Conservation (phyloP, 2,888 invertebrate species). For the Cryptocheilus praepositus region DNA sequence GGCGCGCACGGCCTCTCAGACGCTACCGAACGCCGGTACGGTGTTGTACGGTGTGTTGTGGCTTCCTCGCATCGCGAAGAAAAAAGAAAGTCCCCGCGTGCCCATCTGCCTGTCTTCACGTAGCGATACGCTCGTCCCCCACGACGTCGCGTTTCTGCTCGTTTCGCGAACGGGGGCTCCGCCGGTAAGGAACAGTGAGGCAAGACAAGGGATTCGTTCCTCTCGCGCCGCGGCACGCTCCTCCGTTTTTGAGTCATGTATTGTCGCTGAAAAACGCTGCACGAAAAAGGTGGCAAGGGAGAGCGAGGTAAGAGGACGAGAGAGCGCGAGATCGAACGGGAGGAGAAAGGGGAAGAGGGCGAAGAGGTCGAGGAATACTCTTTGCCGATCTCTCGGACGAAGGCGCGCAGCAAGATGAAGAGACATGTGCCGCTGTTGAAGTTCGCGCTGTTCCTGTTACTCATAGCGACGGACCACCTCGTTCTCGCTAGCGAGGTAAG, state of each 20-base stretch:
- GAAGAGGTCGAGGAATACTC: constrained; percentile 40
- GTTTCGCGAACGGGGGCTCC: constrained; percentile 4
- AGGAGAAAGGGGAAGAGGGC: constrained; percentile 23
- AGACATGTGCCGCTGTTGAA: constrained; percentile 46
- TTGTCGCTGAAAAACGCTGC: constrained; percentile 36
- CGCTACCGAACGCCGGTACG: constrained; percentile 72
- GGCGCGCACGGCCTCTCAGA: constrained; percentile 70
- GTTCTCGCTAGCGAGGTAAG: constrained; percentile 56
- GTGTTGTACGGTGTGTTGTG: constrained; percentile 57
- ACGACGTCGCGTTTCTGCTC: constrained; percentile 2
- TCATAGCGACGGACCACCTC: constrained; percentile 39
- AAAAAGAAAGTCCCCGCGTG: constrained; percentile 16
- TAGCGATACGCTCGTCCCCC: constrained; percentile 2
- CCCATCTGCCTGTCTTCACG: constrained; percentile 5
- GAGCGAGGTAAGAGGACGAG: constrained; percentile 2
- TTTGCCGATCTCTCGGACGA: constrained; percentile 25
- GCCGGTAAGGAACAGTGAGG: too few relatives aligned
- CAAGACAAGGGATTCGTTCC: constrained; percentile 7
- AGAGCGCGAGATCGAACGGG: constrained; percentile 5
- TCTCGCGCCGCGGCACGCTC: constrained; percentile 11
- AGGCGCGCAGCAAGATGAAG: constrained; percentile 38
- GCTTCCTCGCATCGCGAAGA: constrained; percentile 14
- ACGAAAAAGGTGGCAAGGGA: constrained; percentile 18
- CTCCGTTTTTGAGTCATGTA: constrained; percentile 28
- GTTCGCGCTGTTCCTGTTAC: constrained; percentile 56